Conservation (phyloP, 2,888 invertebrate species). For the Antitype chi region DNA sequence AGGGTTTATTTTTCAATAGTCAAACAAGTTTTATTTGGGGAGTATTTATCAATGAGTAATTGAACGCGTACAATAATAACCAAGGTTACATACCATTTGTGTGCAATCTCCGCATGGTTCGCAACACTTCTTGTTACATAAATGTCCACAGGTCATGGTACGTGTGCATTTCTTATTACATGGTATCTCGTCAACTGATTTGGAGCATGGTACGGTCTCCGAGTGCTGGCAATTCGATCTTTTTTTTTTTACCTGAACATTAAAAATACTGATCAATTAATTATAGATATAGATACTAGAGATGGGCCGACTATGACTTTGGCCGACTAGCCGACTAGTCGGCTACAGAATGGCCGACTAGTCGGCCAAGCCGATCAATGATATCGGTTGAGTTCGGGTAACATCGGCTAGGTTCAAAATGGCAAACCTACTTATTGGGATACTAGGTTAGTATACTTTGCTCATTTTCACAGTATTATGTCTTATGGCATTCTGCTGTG, state of each 20-base stretch:
- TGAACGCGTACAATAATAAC: constrained; percentile 11
- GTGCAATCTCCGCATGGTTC: constrained; percentile 87
- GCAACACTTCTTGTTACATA: constrained; percentile 86
- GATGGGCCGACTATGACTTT: too few species aligned
- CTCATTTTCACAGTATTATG: too few species aligned
- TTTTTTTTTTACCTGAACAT: constrained; percentile 80
- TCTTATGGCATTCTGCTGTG: too few species aligned
- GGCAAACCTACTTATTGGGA: too few species aligned
- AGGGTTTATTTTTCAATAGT: not conserved
- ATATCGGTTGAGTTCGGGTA: too few species aligned
- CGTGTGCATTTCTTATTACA: constrained; percentile 88
- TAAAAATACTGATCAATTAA: too few species aligned
- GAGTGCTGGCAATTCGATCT: constrained; percentile 87
- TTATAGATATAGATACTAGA: too few species aligned
- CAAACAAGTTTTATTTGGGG: not conserved
- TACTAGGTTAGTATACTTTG: too few species aligned
- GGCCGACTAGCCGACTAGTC: too few species aligned
- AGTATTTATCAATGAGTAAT: not conserved
- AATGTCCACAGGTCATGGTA: constrained; percentile 86
- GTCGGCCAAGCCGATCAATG: too few species aligned
- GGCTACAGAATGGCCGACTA: too few species aligned
- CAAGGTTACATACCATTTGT: constrained; percentile 76
- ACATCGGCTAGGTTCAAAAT: too few species aligned
- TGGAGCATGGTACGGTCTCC: constrained; percentile 80
- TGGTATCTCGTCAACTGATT: constrained; percentile 77